phyloP scores from a whole-genome alignment of 2,888 invertebrate genomes.

The Sphaeridia pumilis region DNA sequence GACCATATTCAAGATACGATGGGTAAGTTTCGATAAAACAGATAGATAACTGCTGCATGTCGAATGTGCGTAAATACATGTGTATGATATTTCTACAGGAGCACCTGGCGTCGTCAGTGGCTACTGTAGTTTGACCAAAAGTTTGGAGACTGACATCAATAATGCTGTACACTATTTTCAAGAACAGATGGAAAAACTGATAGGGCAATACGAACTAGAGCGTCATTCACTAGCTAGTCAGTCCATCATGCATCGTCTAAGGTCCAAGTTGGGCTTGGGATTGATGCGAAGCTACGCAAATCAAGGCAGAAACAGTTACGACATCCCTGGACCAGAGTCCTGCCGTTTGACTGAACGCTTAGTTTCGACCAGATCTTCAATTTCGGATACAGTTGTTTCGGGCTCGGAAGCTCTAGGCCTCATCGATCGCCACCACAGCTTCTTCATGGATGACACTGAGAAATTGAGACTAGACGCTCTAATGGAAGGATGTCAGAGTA shows the following conservation, averaged over 20 bases:
- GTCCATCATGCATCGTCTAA: neutral
- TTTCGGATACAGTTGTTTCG: too few species aligned
- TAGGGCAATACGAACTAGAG: neutral
- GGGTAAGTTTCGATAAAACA: neutral
- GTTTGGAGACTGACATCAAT: constrained; percentile 8
- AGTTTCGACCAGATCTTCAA: too few species aligned
- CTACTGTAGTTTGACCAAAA: constrained; percentile 6
- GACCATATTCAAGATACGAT: constrained; percentile 10
- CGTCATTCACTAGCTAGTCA: neutral
- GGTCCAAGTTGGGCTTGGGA: neutral
- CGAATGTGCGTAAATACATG: neutral
- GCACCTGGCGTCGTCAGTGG: constrained; percentile 11
- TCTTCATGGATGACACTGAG: too few species aligned
- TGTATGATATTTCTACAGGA: neutral
- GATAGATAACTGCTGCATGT: too few species aligned
- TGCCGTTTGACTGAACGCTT: too few species aligned
- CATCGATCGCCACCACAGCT: too few species aligned
- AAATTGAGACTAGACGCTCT: too few species aligned
- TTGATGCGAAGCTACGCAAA: neutral
- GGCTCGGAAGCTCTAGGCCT: too few species aligned
- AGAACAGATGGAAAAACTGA: constrained; percentile 5
- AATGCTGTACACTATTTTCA: constrained; percentile 9
- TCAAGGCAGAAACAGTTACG: too few species aligned
- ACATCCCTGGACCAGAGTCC: too few species aligned
- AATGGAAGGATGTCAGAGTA: too few species aligned